These are phyloP conservation scores for Rhagoletis pomonella DNA, from an alignment of 1,140 invertebrate species.

Conservation along the genomic window DNA sequence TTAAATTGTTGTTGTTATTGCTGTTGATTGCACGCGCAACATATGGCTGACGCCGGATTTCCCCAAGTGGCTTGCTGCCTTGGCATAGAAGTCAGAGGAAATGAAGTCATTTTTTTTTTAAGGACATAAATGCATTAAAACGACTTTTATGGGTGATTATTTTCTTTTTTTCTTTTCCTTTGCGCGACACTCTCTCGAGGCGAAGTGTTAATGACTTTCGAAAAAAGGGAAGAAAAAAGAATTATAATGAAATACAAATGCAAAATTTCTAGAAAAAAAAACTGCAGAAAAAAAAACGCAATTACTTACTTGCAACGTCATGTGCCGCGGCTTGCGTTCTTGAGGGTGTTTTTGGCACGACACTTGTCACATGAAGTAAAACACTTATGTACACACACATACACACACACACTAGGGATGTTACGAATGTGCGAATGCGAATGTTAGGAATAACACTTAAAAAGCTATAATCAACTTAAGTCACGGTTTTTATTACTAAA, in stretches of 20 bases:
- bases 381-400: not conserved
- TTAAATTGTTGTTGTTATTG: not conserved
- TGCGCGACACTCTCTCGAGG: not conserved
- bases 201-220: slow-evolving; percentile 43
- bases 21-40: slow-evolving; percentile 28
- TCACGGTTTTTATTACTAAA: no score
- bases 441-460: no score
- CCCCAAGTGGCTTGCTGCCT: not conserved
- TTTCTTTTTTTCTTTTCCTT: not conserved
- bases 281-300: not conserved
- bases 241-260: not conserved
- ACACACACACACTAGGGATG: no score
- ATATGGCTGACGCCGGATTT: slow-evolving; percentile 4
- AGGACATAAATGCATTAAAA: slow-evolving; percentile 44
- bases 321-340: not conserved
- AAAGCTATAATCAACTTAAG: no score
- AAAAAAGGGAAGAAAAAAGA: not conserved
- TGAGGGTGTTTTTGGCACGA: not conserved
- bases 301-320: not conserved
- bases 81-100: slow-evolving; percentile 2
- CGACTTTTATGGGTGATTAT: not conserved
- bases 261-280: not conserved
- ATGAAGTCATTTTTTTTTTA: slow-evolving; percentile 16
- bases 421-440: no score
- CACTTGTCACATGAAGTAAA: not conserved